Evolutionary conservation across 92 coral and sea anemone genomes (phyloP).

Genomic region (Ricordea florida): DNA sequence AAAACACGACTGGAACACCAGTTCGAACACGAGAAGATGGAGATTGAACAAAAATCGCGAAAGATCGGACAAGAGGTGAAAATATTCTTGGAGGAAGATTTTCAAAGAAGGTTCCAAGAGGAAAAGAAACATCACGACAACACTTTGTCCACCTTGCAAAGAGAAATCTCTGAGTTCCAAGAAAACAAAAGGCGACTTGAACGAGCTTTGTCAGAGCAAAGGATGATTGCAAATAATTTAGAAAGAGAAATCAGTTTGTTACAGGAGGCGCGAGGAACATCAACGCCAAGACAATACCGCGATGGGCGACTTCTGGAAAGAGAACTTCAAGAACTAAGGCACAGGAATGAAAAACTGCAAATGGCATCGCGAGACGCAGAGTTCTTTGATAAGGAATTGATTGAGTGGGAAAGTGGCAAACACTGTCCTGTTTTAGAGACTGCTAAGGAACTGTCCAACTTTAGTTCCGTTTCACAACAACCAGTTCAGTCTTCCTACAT

Average conservation of each 20-base stretch:
- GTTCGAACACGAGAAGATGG: conserved; percentile 25
- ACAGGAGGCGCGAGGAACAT: background rate
- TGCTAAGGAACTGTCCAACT: background rate
- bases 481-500: background rate
- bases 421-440: conserved; percentile 19
- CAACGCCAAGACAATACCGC: background rate
- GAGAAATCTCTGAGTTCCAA: conserved; percentile 6
- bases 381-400: conserved; percentile 8
- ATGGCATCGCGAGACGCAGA: conserved; percentile 25
- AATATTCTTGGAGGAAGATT: conserved; percentile 18
- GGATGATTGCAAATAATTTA: background rate
- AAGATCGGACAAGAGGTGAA: conserved; percentile 17
- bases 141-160: conserved; percentile 10
- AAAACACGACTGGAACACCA: conserved; percentile 14
- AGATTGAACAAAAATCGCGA: conserved; percentile 11
- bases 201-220: conserved; percentile 15
- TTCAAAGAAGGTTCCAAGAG: conserved; percentile 12
- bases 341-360: conserved; percentile 16
- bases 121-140: conserved; percentile 7
- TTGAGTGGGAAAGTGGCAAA: conserved; percentile 14
- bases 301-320: conserved; percentile 25
- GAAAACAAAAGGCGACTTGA: conserved; percentile 27
- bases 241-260: conserved; percentile 20
- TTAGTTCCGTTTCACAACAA: background rate
- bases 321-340: conserved; percentile 32